A percentile compares a stretch with the other conserved stretches of the same genome.
phyloP scores from a whole-genome alignment of 2,888 invertebrate genomes.

The Brachynemurus nebulosus region DNA sequence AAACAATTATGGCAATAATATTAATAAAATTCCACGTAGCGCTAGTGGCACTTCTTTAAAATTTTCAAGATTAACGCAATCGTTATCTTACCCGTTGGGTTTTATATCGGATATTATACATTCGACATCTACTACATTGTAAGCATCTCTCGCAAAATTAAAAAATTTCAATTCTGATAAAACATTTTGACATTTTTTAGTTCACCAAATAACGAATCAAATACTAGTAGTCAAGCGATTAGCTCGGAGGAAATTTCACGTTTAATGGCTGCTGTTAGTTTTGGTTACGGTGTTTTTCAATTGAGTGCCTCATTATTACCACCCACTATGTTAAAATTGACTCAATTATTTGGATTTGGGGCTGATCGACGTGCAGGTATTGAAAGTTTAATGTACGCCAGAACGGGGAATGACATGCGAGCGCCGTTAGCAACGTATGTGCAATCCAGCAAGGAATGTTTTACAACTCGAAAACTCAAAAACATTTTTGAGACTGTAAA shows the following conservation, averaged over 20 bases:
- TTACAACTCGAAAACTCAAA: neutral
- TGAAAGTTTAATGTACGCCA: constrained; percentile 42
- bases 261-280: constrained; percentile 52
- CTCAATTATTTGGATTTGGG: constrained; percentile 50
- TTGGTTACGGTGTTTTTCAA: constrained; percentile 56
- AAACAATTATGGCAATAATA: neutral
- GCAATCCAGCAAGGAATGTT: neutral
- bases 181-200: too few relatives aligned
- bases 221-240: neutral
- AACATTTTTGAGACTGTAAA: neutral
- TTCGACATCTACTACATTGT: neutral
- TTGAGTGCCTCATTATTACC: constrained; percentile 52
- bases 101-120: constrained; percentile 6
- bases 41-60: constrained; percentile 19
- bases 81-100: constrained; percentile 5
- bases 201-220: too few relatives aligned
- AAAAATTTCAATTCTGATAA: too few relatives aligned
- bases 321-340: constrained; percentile 42
- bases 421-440: constrained; percentile 50
- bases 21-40: constrained; percentile 6
- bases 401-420: constrained; percentile 48
- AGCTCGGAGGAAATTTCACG: constrained; percentile 28
- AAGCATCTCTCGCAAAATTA: neutral
- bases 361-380: constrained; percentile 45
- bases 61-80: constrained; percentile 18